Evolutionary conservation across 2,888 invertebrate species (phyloP), one percentile per base, ranked within the genome.

Genomic region (Phengaris arion): DNA sequence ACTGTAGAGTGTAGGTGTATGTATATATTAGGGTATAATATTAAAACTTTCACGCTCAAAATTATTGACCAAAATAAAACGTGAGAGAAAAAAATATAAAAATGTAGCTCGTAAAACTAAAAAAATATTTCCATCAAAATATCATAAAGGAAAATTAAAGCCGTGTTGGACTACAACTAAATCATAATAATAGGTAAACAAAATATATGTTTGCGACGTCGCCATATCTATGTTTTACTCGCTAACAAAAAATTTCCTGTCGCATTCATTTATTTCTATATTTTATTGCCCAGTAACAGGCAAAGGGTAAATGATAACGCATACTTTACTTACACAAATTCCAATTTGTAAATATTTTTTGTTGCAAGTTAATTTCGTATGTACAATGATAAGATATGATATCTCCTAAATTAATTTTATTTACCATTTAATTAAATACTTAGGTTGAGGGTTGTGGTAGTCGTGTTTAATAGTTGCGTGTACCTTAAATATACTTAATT

Each of bases 211-310:
- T 78, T 76, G 74, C 74, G 51, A 59, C 35, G 51, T 54, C 59
- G 74, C 64, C 76, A 64, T 74, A 78, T 79, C 77, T 77, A 54
- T 52, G 35, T 72, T 75, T 76, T 76, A 76, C 77, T 74, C 74
- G 75, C 74, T 76, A 59, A 77, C 78, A 73, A 73, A 77, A 75
- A 46, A 74, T 69, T 77, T 78, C 73, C 74, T 72, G 69, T 76
- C 75, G 68, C 76, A 74, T 64, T 75, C 64, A 73, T 55, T 77
- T 77, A 70, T 70, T 75, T 70, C 46, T 45, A 46, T 75, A 57
- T 46, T 51, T 70, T 75, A 69, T 55, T 46, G 52, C 68, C 12
- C 46, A 54, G 46, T 69, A 70, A 75, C 57, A 55, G 55, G 55
- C 68, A 69, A 52, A 12, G 52, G 9, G 13, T 59, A 48, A 10